Base-by-base conservation (phyloP, 2,797 vertebrate species). In the Phrynocephalus vlangalii region DNA sequence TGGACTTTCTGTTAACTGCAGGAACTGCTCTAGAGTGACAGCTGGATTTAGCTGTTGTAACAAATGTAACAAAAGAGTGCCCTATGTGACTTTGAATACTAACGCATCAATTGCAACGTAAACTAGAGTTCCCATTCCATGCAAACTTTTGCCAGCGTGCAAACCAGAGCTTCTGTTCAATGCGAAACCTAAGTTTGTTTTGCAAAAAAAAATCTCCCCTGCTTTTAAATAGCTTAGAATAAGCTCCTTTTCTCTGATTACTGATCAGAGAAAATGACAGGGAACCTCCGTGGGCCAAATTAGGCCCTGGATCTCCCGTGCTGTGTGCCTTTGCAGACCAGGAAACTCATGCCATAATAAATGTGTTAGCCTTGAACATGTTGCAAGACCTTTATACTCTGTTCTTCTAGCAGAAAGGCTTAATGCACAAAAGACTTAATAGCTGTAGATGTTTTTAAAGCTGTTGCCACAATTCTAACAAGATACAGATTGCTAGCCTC, bases 381-480 rank as follows among this genome's bases (percentile, higher is more conserved):
- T 44, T 50, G 28, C 81, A 52, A 83, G 80, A 48, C 63, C 67
- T 44, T 44, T 44, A 44, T 44, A 44, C 66, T n/a, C 24, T 44
- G 52, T 52, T 30, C 11, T 52, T 60, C 16, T 38, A n/a, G 30
- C 33, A 50, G 33, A 38, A 26, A 48, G 33, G 70, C 18, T 38
- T 38, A 38, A 2, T 44, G 16, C 20, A 8, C 48, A 75, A 33
- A 76, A 10, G 1, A 86, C 85, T 91, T 38, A 28, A 18, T 30
- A 1, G 48, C 63, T 48, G 72, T 73, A 66, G 48, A 63, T 79
- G 56, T 13, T 30, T 56, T 84, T 48, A 82, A 75, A 67, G 38
- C 28, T 82, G 80, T 33, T 50, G 44, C 8, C 67, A 80, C 78
- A 72, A 26, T 86, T 86, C 71, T 75, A 18, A 44, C 24, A 82